These are phyloP conservation scores for Upupa epops DNA, from an alignment of 2,113 vertebrate species.

Conservation along the genomic window DNA sequence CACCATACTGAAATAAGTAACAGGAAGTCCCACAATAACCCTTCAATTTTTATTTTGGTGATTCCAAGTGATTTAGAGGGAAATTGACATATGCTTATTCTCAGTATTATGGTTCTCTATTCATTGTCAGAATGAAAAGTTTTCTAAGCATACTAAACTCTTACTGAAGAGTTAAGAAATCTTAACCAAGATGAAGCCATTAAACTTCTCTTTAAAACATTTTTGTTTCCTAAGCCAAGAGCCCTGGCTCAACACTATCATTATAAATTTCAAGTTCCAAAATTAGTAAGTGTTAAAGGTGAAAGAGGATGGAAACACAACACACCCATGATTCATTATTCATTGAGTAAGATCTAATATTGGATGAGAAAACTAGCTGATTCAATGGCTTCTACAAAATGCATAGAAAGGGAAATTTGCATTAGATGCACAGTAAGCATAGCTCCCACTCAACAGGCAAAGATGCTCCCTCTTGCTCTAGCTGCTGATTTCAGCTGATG, in stretches of 20 bases:
- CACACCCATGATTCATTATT: conserved; percentile 27
- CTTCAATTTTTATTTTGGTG: neutral
- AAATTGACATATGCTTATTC: neutral
- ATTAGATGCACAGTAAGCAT: neutral
- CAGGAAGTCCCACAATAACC: neutral
- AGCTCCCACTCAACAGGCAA: neutral
- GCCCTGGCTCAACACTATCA: neutral
- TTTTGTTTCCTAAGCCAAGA: conserved; percentile 11
- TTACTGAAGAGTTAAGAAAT: neutral
- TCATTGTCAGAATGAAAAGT: neutral
- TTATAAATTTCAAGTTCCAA: conserved; percentile 30
- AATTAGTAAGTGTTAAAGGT: conserved; percentile 37
- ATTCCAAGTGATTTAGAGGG: neutral
- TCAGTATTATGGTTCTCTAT: neutral
- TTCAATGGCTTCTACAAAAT: neutral
- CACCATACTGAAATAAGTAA: neutral
- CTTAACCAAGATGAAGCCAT: neutral
- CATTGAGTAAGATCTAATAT: neutral
- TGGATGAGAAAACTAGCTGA: conserved; percentile 8
- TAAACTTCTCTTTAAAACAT: neutral
- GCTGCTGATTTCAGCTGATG: neutral
- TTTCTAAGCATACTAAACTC: neutral
- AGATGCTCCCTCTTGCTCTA: neutral
- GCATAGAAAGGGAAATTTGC: neutral
- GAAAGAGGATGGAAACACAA: conserved; percentile 4